These are phyloP conservation scores for Ceraclea dissimilis DNA, from an alignment of 2,888 invertebrate species.

Conservation along the genomic window DNA sequence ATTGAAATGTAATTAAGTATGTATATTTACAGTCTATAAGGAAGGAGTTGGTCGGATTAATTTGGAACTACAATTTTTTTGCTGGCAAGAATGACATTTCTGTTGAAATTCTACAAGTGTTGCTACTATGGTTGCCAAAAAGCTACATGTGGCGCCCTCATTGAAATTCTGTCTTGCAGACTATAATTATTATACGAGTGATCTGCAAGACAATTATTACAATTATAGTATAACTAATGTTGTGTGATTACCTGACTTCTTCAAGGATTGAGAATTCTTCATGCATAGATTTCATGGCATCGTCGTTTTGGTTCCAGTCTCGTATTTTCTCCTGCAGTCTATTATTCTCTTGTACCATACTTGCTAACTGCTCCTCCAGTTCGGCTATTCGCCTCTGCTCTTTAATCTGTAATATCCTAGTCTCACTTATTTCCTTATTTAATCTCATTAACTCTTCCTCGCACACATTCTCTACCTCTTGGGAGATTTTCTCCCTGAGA, in stretches of 20 bases:
- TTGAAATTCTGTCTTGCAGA: no score
- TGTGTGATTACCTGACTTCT: constrained; percentile 69
- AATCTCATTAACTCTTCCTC: constrained; percentile 44
- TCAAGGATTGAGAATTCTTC: constrained; percentile 77
- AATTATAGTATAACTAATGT: no score
- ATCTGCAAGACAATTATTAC: no score
- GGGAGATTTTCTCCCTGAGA: constrained; percentile 17
- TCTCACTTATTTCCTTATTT: constrained; percentile 63
- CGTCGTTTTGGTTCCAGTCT: constrained; percentile 56
- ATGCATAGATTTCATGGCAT: constrained; percentile 74
- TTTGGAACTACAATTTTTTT: no score
- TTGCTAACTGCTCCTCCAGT: constrained; percentile 68
- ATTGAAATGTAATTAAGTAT: no score
- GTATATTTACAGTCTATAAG: no score
- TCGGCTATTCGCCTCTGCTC: constrained; percentile 68
- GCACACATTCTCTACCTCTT: constrained; percentile 18
- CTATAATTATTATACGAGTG: no score
- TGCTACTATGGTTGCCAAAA: no score
- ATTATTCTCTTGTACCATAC: constrained; percentile 62
- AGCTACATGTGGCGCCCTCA: no score
- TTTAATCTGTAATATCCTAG: constrained; percentile 57
- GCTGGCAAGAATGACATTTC: no score
- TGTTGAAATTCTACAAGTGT: no score
- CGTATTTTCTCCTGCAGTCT: constrained; percentile 62
- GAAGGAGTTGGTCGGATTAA: no score